phyloP scores from a whole-genome alignment of 92 coral and sea anemone species.

The Palythoa grandiflora region DNA sequence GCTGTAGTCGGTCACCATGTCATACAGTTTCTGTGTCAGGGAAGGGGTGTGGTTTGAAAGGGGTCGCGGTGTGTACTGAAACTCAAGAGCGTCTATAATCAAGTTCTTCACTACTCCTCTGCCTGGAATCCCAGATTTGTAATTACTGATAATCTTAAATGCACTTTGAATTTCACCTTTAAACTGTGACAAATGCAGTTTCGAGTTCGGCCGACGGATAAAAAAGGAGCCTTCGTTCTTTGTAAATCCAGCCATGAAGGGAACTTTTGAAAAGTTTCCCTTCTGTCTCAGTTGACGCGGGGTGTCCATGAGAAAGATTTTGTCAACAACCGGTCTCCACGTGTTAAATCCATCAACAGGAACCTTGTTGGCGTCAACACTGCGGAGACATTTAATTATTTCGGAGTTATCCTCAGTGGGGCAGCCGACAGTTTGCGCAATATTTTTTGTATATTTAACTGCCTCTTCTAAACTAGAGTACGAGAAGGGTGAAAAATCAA shows the following conservation, averaged over 20 bases:
- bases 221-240: constrained; percentile 54
- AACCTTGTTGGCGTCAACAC: constrained; percentile 30
- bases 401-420: constrained; percentile 5
- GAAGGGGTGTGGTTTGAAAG: constrained; percentile 37
- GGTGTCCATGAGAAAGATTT: constrained; percentile 52
- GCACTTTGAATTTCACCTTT: background rate
- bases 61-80: constrained; percentile 70
- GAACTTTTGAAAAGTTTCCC: constrained; percentile 34
- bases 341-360: constrained; percentile 17
- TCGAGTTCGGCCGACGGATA: background rate
- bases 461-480: constrained; percentile 31
- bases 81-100: constrained; percentile 53
- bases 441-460: constrained; percentile 35
- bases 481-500: constrained; percentile 55
- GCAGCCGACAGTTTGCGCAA: constrained; percentile 53
- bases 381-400: constrained; percentile 55
- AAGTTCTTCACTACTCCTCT: constrained; percentile 27
- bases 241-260: constrained; percentile 54
- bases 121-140: constrained; percentile 26
- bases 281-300: constrained; percentile 45
- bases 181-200: background rate
- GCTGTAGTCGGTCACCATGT: constrained; percentile 44
- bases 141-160: background rate
- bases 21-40: constrained; percentile 49
- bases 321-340: constrained; percentile 70